Evolutionary conservation across 2,113 vertebrate species (phyloP), one percentile per base, ranked within the genome.

Genomic region (Salvelinus sp.): DNA sequence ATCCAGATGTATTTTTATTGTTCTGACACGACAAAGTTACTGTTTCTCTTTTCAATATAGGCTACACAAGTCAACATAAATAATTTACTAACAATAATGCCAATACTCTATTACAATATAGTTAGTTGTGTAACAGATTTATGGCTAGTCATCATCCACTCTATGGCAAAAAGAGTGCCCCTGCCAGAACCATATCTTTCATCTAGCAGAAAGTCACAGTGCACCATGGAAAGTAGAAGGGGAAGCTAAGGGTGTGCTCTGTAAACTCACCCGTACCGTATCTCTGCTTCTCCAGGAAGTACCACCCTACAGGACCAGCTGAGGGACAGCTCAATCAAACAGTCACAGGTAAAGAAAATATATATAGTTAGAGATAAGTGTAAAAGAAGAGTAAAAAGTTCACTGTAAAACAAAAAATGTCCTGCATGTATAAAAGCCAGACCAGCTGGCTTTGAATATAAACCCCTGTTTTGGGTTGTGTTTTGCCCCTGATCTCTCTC

Each of bases 361-460:
- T 64, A 16, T 48, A 30, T 74, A 74, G 64, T 27, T 25, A 79
- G 57, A 78, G 91, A 92, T 88, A 90, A 87, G 92, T 92, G 86
- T 80, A 92, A 92, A 89, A 79, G 91, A 50, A 85, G 62, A 1
- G 50, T 74, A 80, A n/a, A 64, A 4, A 25, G 66, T 28, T 28
- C 30, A 54, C 4, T 0, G 93, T 6, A 62, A 69, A 75, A 81
- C 57, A 88, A 90, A 87, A 77, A 87, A 93, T 91, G 91, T 80
- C 92, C 93, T 85, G 90, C 92, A 93, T 90, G 88, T 86, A 79
- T 95, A 96, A 95, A 98, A 99, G 97, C 97, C 97, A 99, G 97
- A 97, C 97, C 97, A 98, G 97, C 97, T 98, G 97, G 97, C 97
- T 99, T 98, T 96, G 95, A 95, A 96, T 93, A 96, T 96, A 94